Percentiles rank a stretch among this genome's conserved stretches.
Evolutionary conservation across 2,113 vertebrate genomes (phyloP).

Genomic region (Falcunculus frontatus): DNA sequence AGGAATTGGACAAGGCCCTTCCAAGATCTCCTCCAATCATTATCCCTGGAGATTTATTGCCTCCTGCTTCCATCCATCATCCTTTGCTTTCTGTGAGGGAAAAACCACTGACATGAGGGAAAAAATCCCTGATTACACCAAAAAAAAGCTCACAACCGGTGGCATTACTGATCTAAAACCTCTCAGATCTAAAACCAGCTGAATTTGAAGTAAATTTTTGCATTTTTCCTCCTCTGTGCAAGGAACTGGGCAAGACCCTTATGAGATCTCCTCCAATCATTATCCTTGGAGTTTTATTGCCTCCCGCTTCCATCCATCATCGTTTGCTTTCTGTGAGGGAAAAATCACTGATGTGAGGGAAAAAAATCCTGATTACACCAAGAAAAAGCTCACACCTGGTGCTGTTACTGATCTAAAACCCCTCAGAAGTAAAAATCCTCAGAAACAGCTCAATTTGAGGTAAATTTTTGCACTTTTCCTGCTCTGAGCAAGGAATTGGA

Average conservation of each 20-base stretch:
- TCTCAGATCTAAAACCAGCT: too few species aligned
- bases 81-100: slow-evolving; percentile 89
- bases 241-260: too few species aligned
- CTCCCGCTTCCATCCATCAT: slow-evolving; percentile 80
- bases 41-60: not conserved
- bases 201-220: too few species aligned
- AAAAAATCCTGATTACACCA: not conserved
- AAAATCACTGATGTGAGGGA: not conserved
- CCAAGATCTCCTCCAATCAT: not conserved
- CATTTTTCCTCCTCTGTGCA: too few species aligned
- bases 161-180: not conserved
- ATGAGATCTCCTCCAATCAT: too few species aligned
- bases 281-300: too few species aligned
- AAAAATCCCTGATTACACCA: not conserved
- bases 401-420: not conserved
- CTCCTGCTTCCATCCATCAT: not conserved
- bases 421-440: not conserved
- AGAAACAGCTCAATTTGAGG: not conserved
- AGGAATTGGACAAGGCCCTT: not conserved
- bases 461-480: not conserved
- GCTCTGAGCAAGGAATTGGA: not conserved
- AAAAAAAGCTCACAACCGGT: accelerated
- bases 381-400: accelerated
- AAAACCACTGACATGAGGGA: not conserved
- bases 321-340: slow-evolving; percentile 84